phyloP scores from a whole-genome alignment of 2,888 invertebrate genomes.

The Candidula unifasciata region DNA sequence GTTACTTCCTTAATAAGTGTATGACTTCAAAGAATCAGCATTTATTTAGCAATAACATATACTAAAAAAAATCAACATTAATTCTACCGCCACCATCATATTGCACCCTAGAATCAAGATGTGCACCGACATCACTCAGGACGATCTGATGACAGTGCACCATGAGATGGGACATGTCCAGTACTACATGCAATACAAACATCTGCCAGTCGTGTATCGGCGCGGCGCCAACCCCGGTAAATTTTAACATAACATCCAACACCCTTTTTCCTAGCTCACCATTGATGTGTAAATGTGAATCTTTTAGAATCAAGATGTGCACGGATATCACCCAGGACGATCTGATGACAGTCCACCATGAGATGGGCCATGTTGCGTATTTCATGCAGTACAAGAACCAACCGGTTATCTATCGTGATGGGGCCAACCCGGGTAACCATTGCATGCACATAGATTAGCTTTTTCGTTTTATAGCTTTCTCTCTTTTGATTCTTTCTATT shows the following conservation, averaged over 20 bases:
- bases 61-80: no score
- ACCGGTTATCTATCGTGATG: constrained; percentile 30
- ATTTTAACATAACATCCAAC: not conserved
- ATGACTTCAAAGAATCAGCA: no score
- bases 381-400: constrained; percentile 41
- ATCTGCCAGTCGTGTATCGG: constrained; percentile 33
- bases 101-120: constrained; percentile 23
- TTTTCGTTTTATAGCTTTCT: no score
- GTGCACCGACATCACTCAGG: constrained; percentile 27
- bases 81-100: no score
- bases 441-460: not conserved
- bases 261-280: not conserved
- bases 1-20: no score
- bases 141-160: constrained; percentile 37
- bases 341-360: constrained; percentile 43
- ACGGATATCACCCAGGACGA: constrained; percentile 22
- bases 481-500: no score
- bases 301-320: constrained; percentile 43
- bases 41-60: no score
- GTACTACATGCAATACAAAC: constrained; percentile 42
- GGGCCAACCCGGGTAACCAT: constrained; percentile 38
- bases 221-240: constrained; percentile 35
- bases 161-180: constrained; percentile 49
- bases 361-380: constrained; percentile 46
- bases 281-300: not conserved